A percentile compares a stretch with the other conserved stretches of the same genome.
phyloP scores from a whole-genome alignment of 1,140 invertebrate genomes.

The Drosophila pandora region DNA sequence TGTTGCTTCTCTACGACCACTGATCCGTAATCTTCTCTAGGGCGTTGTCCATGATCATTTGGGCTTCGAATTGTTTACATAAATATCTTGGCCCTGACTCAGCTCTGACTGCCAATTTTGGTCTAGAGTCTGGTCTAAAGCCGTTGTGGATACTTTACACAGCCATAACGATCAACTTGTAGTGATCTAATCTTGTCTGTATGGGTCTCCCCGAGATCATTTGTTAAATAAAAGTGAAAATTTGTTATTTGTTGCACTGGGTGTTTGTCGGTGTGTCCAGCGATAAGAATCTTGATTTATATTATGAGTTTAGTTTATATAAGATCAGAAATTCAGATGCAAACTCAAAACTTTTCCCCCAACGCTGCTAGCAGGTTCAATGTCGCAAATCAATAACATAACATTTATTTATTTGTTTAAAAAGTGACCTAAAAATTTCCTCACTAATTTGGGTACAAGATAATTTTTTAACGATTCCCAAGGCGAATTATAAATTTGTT shows the following conservation, averaged over 20 bases:
- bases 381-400: not conserved
- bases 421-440: not conserved
- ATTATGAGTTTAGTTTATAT: constrained; percentile 26
- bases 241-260: constrained; percentile 62
- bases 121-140: constrained; percentile 40
- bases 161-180: constrained; percentile 44
- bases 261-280: constrained; percentile 16
- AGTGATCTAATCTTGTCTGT: constrained; percentile 15
- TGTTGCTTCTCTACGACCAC: constrained; percentile 17
- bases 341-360: constrained; percentile 4
- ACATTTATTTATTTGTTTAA: constrained; percentile 1
- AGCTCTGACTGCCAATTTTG: constrained; percentile 55
- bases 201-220: constrained; percentile 33
- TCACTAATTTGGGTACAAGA: not conserved
- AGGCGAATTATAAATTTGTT: not conserved
- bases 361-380: constrained; percentile 3
- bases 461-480: not conserved
- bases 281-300: constrained; percentile 69
- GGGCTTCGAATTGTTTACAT: constrained; percentile 14
- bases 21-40: constrained; percentile 58
- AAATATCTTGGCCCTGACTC: constrained; percentile 36
- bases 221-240: constrained; percentile 77
- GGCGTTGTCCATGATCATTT: constrained; percentile 31
- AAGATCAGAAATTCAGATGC: constrained; percentile 23
- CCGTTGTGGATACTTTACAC: constrained; percentile 52